A percentile compares a stretch with the other conserved stretches of the same genome.
Evolutionary conservation across 2,888 invertebrate genomes (phyloP).

Genomic region (Tipula helvola): DNA sequence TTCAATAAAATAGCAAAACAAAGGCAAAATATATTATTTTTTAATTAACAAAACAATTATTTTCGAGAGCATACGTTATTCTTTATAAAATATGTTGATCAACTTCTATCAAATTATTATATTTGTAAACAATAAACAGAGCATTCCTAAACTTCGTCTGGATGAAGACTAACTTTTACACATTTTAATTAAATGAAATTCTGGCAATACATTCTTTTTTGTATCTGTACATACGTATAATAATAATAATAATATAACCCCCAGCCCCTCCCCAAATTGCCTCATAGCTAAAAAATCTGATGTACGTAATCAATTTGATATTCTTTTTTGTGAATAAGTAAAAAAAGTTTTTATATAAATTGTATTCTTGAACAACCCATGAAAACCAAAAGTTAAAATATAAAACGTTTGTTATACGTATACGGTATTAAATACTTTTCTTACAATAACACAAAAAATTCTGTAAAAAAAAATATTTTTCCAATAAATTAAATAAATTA

Average conservation of each 20-base stretch:
- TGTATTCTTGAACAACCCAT: neutral
- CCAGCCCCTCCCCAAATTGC: no score
- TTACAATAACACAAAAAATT: neutral
- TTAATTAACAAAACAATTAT: neutral
- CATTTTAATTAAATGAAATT: no score
- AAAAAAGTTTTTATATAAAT: neutral
- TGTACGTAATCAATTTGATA: no score
- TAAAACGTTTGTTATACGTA: neutral
- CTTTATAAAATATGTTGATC: neutral
- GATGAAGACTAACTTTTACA: no score
- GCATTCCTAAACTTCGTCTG: no score
- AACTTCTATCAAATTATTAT: neutral
- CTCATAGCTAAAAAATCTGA: no score
- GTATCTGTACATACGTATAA: no score
- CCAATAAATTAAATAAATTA: slow-evolving; percentile 4
- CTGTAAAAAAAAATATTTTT: neutral
- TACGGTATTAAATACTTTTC: neutral
- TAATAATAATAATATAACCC: no score
- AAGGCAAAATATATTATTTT: neutral
- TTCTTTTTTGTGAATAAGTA: neutral
- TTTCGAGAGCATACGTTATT: neutral
- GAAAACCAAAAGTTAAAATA: neutral
- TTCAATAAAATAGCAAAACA: neutral
- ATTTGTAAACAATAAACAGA: neutral
- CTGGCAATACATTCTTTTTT: no score